Base-by-base conservation (phyloP, 2,888 invertebrate species). In the Ceriagrion tenellum region DNA sequence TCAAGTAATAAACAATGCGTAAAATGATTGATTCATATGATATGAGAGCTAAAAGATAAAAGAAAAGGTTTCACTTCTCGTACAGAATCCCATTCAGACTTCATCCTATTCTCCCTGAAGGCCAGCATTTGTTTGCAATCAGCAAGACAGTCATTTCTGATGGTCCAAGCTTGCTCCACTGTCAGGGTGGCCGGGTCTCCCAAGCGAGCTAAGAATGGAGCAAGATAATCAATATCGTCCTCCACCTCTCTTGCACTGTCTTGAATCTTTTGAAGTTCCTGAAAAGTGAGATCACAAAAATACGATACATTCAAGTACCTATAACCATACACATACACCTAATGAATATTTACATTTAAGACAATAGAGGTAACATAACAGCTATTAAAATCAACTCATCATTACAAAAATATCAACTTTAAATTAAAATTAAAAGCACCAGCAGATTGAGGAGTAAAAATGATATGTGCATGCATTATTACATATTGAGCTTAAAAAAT, bases 101-200 rank as follows among this genome's bases (percentile, higher is more conserved):
- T 98, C 55, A 98, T 97, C 69, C 97, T 96, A 95, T 97, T 98
- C 30, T 98, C 98, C 88, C 98, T 97, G 0, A 97, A 97, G 10
- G 98, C 97, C 95, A 98, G 97, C 63, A 97, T 97, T 0, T 97
- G 97, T 96, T 98, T 98, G 96, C 98, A 98, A 96, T 98, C 98
- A 95, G 97, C 97, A 88, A 98, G 97, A 95, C 98, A 98, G 10
- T 97, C 96, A 0, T 97, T 96, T 26, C 97, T 97, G 63, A 98
- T 97, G 0, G 96, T 96, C 30, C 98, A 96, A 63, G 96, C 97
- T 0, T 97, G 96, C 0, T 97, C 97, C 74, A 97, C 97, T 55
- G 97, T 97, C 96, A 98, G 97, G 4, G 56, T 55, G 18, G 95
- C 56, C 10, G 96, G 95, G 40, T 95, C 59, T 47, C 95, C 95